Percentiles rank a stretch among this genome's conserved stretches.
Evolutionary conservation across 1,140 invertebrate species (phyloP).

Genomic region (Lutraria rhynchaena): DNA sequence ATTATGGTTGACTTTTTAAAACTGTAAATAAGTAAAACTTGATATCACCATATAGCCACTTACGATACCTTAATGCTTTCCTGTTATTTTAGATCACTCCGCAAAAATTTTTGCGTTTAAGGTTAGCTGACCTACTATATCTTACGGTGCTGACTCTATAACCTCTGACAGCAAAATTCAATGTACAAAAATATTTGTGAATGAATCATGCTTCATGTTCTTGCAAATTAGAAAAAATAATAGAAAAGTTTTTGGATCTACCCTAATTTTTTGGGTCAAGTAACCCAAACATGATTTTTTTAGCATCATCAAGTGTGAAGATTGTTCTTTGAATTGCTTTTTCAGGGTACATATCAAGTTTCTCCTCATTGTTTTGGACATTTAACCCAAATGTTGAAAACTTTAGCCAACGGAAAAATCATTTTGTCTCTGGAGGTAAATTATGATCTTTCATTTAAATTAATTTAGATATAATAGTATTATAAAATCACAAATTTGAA

Average conservation of each 20-base stretch:
- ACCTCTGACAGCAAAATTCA: background rate
- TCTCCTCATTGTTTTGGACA: slow-evolving; percentile 94
- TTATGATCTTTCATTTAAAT: background rate
- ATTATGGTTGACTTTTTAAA: no score
- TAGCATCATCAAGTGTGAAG: background rate
- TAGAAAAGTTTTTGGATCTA: background rate
- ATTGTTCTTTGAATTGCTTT: slow-evolving; percentile 9
- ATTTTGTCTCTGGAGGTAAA: slow-evolving; percentile 90
- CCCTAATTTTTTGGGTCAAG: no score
- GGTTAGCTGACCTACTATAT: no score
- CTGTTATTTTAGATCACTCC: no score
- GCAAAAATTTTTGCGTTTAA: no score
- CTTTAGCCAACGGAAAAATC: slow-evolving; percentile 91
- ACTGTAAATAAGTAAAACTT: no score
- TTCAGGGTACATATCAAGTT: slow-evolving; percentile 91
- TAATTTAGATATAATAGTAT: background rate
- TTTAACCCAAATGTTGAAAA: slow-evolving; percentile 92
- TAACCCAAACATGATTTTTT: no score
- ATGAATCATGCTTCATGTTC: background rate
- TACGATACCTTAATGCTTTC: no score
- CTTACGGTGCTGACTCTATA: no score
- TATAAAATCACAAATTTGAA: background rate
- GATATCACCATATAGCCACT: no score
- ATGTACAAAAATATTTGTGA: background rate
- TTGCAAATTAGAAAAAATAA: background rate